Conservation (phyloP, 2,113 vertebrate species). For the Sterrhoptilus dennistouni region DNA sequence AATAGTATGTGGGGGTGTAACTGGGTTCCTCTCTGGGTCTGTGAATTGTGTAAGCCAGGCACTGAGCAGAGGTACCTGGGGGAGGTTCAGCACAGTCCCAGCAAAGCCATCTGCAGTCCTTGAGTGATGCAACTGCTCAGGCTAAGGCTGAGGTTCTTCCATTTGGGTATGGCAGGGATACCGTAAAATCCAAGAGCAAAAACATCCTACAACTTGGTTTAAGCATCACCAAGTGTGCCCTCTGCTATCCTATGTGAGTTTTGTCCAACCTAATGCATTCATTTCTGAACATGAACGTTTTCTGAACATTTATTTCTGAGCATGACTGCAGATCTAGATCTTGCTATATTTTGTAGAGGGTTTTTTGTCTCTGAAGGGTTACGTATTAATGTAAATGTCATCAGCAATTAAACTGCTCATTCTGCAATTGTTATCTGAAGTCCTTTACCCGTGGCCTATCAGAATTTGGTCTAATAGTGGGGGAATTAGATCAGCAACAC, state of each 20-base stretch:
- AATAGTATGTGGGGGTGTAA: neutral
- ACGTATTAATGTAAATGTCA: neutral
- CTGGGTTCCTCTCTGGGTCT: neutral
- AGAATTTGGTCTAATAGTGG: neutral
- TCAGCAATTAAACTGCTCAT: neutral
- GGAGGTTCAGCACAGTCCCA: neutral
- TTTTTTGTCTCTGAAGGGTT: neutral
- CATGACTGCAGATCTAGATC: neutral
- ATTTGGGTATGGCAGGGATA: neutral
- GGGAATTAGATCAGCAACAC: neutral
- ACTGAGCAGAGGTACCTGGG: neutral
- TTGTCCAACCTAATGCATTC: accelerated
- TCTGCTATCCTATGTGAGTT: neutral
- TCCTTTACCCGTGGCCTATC: neutral
- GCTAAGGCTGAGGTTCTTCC: neutral
- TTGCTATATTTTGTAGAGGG: accelerated
- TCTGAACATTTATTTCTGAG: neutral
- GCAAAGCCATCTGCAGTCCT: neutral
- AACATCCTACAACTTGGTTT: accelerated
- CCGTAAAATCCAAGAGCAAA: neutral
- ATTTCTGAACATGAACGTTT: neutral
- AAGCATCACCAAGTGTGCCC: neutral
- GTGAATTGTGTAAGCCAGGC: neutral
- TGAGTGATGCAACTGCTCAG: neutral
- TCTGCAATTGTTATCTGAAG: neutral